Conservation (phyloP, 2,797 vertebrate genomes). For the Myotis pilosus region DNA sequence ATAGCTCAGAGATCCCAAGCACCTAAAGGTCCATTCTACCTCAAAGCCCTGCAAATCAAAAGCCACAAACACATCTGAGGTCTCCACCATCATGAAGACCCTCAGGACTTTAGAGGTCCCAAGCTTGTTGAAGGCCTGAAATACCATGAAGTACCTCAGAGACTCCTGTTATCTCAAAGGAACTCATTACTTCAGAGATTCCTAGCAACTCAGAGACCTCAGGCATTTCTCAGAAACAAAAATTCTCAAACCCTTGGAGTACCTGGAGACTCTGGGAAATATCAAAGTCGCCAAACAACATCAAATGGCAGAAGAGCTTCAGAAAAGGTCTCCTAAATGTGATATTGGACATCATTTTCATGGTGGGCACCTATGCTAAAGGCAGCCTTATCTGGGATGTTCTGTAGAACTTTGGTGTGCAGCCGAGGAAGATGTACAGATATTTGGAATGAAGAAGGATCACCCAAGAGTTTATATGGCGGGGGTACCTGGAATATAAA, state of each 20-base stretch:
- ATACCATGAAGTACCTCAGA: neutral
- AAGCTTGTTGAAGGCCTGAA: neutral
- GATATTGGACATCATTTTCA: neutral
- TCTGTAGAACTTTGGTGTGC: neutral
- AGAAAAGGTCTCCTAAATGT: constrained; percentile 3
- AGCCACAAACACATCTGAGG: neutral
- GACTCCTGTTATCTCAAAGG: neutral
- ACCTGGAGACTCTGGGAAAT: neutral
- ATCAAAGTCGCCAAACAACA: neutral
- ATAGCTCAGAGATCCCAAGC: neutral
- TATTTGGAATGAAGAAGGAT: neutral
- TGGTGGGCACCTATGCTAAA: neutral
- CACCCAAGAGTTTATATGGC: neutral
- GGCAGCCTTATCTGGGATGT: neutral
- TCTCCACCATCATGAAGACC: neutral
- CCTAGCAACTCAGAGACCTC: neutral
- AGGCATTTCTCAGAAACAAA: neutral
- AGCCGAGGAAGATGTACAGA: neutral
- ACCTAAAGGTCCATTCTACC: neutral
- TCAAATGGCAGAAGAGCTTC: neutral
- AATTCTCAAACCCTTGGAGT: neutral
- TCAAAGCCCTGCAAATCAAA: neutral
- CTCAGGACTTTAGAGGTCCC: neutral
- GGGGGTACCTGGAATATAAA: neutral
- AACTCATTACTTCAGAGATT: neutral